Evolutionary conservation across 2,113 vertebrate species (phyloP), one percentile per base, ranked within the genome.

Genomic region (Pteruthius melanotis): DNA sequence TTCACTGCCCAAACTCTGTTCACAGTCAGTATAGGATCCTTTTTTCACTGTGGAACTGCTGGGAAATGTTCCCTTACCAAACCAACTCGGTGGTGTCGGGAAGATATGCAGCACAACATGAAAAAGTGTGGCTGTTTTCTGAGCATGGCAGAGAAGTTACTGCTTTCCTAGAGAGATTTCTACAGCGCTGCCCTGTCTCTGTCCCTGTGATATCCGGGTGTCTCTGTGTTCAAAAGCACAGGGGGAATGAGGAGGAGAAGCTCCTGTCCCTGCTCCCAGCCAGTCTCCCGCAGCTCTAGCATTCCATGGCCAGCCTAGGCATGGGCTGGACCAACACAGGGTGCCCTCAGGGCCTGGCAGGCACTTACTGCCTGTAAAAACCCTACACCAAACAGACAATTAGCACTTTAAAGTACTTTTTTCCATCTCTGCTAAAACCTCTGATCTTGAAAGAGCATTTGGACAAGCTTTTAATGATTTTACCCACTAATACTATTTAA

Each of bases 381-480:
- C 37, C 9, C 63, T 44, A 20, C 39, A 76, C 39, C 37, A 42
- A 61, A 45, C 54, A 84, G 74, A 89, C 35, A 75, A 74, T 94
- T 96, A 95, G 75, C 60, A 91, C 56, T 94, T 93, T 85, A 83
- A 92, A 94, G 83, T 87, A 49, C 35, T 77, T 95, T 95, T 79
- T 70, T 16, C 49, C 50, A 33, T 69, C 39, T 89, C 70, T 91
- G 13, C 42, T 42, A 59, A 94, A 95, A 40, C 35, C 84, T 94
- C 79, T 96, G 89, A 90, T 94, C 87, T 92, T 89, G 85, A 92
- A 94, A 94, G 61, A 92, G 71, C 50, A 42, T 84, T 95, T 87
- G 79, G 61, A 84, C 39, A 70, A 68, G 42, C 53, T 93, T 87
- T 91, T 91, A 91, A 81, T 81, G 31, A 81, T 86, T 81, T 53